Evolutionary conservation across 1,140 invertebrate genomes (phyloP).

Genomic region (Eufriesea mexicana): DNA sequence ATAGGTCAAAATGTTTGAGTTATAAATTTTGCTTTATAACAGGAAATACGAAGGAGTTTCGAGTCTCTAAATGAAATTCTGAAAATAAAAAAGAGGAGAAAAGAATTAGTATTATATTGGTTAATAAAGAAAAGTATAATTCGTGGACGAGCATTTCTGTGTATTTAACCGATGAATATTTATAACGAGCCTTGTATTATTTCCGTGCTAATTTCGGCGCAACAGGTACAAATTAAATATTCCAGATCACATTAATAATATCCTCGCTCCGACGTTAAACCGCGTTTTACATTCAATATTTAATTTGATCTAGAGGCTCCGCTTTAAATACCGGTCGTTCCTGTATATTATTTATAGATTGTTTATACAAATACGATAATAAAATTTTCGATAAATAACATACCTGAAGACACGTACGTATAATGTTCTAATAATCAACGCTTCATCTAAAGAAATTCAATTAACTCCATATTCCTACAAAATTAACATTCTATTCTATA

Average conservation of each 20-base stretch:
- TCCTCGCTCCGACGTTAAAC: background rate
- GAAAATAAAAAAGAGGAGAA: no score
- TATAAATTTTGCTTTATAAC: no score
- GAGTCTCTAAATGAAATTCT: no score
- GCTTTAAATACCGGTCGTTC: background rate
- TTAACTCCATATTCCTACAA: no score
- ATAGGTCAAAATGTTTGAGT: no score
- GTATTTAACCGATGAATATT: background rate
- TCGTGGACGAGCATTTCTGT: background rate
- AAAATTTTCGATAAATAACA: background rate
- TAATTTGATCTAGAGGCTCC: background rate
- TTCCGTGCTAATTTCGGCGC: conserved; percentile 10
- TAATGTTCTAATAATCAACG: background rate
- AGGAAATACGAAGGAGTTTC: no score
- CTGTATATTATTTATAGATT: background rate
- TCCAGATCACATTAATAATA: background rate
- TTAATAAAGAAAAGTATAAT: no score
- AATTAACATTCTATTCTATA: no score
- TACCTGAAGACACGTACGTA: background rate
- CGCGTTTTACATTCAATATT: conserved; percentile 15
- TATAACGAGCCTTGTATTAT: background rate
- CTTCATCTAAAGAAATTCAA: no score
- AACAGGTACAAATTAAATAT: conserved; percentile 31
- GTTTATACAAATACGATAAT: no score
- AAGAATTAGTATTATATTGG: no score